These are phyloP conservation scores for Coptotermes formosanus DNA, from an alignment of 1,140 invertebrate species.

Conservation along the genomic window DNA sequence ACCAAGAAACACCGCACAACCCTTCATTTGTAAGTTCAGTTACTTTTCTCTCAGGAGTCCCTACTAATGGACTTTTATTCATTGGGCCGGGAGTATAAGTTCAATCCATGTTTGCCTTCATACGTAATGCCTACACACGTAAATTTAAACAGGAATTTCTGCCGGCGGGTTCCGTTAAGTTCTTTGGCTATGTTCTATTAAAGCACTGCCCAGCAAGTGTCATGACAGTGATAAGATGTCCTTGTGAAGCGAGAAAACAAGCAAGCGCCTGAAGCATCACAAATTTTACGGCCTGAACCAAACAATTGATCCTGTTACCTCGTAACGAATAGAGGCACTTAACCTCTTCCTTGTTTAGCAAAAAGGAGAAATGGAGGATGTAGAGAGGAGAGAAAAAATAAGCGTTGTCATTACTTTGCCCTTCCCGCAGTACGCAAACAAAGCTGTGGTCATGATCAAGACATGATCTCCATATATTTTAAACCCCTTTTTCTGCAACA, in stretches of 20 bases:
- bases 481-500: not conserved
- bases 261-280: not conserved
- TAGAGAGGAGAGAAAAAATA: not conserved
- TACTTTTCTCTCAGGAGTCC: too few species aligned
- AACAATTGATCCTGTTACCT: constrained; percentile 7
- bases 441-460: not conserved
- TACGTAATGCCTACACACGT: too few species aligned
- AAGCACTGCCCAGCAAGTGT: not conserved
- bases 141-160: too few species aligned
- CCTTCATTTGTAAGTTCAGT: too few species aligned
- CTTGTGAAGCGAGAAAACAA: not conserved
- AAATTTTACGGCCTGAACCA: not conserved
- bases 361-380: not conserved
- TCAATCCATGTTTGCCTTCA: too few species aligned
- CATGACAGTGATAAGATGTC: too few species aligned
- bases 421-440: not conserved
- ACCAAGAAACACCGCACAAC: too few species aligned
- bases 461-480: not conserved
- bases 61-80: too few species aligned
- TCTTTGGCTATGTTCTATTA: not conserved
- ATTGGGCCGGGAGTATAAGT: too few species aligned
- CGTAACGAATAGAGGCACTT: not conserved
- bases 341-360: not conserved
- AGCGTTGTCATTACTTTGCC: not conserved
- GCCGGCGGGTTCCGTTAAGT: too few species aligned